Base-by-base conservation (phyloP, 2,797 vertebrate species). In the Amblyopsis hoosieri region DNA sequence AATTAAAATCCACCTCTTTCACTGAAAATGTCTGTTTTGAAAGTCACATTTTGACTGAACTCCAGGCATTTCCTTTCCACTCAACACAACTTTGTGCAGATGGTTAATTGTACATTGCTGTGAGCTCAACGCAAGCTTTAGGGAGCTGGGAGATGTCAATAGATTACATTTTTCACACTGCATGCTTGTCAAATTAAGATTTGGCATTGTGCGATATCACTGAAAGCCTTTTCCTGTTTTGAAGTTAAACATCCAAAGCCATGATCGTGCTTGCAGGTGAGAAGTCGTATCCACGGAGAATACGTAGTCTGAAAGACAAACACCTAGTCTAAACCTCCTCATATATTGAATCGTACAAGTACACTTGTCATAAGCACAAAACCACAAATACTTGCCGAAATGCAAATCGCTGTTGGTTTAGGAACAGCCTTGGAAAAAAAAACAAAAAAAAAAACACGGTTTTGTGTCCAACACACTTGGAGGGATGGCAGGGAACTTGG, bases 171-270 rank as follows among this genome's bases (percentile, higher is more conserved):
- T 69, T 51, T 67, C 9, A 48, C 60, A 60, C 50, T 2, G 23
- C 61, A 71, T 69, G 67, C 65, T 64, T 83, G 53, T 69, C 66
- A 56, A 66, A 58, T 66, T 52, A 57, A 52, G 53, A 76, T 81
- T 79, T 83, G 74, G 67, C 74, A 33, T 33, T 48, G 50, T 58
- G 53, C 53, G 31, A 71, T 63, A n/a, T 52, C 67, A 71, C 61
- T 78, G 73, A 84, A 79, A 80, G 58, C 56, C 56, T 62, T 73
- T 80, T 81, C 74, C 71, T 82, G 71, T 71, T 76, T 63, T 66
- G 54, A 62, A 47, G 48, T 76, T 48, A 66, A 9, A 63, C 57
- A 76, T 76, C 74, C 56, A 60, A 52, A 54, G 72, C 66, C 33
- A 59, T 1, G 1, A 47, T 64, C 55, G 52, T 10, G 48, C 45